A percentile compares a stretch with the other conserved stretches of the same genome.
Conservation (phyloP, 2,888 invertebrate genomes). For the Globia sparganii region DNA sequence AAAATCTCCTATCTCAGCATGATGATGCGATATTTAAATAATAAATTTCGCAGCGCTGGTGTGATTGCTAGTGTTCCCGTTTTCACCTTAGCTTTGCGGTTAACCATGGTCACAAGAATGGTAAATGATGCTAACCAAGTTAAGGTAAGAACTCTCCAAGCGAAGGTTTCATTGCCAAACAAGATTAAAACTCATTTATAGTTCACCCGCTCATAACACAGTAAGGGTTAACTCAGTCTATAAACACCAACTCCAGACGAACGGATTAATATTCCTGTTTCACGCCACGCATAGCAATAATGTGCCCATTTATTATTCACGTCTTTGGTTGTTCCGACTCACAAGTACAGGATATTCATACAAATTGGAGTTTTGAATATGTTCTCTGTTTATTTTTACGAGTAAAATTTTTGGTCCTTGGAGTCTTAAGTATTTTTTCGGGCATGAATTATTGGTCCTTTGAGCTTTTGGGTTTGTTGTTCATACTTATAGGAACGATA, state of each 20-base stretch:
- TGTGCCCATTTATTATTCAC: conserved; percentile 57
- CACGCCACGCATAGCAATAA: conserved; percentile 56
- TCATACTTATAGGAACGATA: neutral
- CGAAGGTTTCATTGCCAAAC: conserved; percentile 23
- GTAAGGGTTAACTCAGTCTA: conserved; percentile 19
- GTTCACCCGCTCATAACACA: conserved; percentile 18
- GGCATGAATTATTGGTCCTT: neutral
- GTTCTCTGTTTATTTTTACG: conserved; percentile 36
- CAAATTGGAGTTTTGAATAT: conserved; percentile 48
- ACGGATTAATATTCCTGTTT: conserved; percentile 60
- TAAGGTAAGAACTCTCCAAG: neutral
- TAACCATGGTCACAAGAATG: neutral
- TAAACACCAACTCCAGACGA: conserved; percentile 25
- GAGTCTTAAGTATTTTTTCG: conserved; percentile 6
- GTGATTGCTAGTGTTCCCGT: neutral
- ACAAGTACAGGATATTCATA: conserved; percentile 48
- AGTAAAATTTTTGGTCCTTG: conserved; percentile 18
- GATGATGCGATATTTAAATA: neutral
- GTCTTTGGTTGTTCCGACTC: conserved; percentile 41
- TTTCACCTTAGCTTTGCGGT: neutral
- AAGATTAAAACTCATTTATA: conserved; percentile 48
- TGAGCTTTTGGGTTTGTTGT: conserved; percentile 3
- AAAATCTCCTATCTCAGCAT: neutral
- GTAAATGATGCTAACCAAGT: neutral
- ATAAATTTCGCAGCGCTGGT: neutral